Base-by-base conservation (phyloP, 1,140 invertebrate species). In the Galendromus occidentalis region DNA sequence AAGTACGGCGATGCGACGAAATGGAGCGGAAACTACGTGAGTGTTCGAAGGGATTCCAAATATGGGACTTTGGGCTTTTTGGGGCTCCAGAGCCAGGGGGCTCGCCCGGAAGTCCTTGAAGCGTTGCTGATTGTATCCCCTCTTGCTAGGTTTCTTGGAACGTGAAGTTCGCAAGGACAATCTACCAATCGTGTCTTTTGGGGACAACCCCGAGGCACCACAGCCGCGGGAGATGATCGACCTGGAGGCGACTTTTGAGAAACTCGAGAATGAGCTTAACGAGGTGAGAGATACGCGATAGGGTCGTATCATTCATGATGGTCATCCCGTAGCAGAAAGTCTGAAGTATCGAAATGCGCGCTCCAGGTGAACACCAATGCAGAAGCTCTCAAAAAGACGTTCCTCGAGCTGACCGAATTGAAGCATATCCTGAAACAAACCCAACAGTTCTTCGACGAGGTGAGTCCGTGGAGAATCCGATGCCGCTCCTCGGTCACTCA, bases 201-300 rank as follows among this genome's bases (percentile, higher is more conserved):
- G 91, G 1, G 94, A 84, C 69, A 90, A 94, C 70, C 82, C 89
- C 64, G 93, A 90, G 70, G 93, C 93, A 9, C 94, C 94, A 5
- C 91, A 90, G 74, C 91, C 94, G 7, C 82, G 91, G 67, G 93
- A 95, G 78, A 96, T 97, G 76, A 95, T 95, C 71, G 88, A 96
- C 76, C 79, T 96, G 67, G 91, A 95, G 82, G 75, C 75, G 28
- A 78, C 74, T 29, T 77, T 78, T 68, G 77, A 77, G 67, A 78
- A 79, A 66, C 65, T 78, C 2, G 76, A 78, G 69, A 75, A 75
- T 71, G 77, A 79, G 69, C 66, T 79, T 17, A 67, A 75, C 44
- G 77, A 78, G 70, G 51, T 59, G 14, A 22, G 45, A 20, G n/a
- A n/a, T n/a, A n/a, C n/a, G n/a, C n/a, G n/a, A n/a, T n/a, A n/a